Evolutionary conservation across 1,140 invertebrate genomes (phyloP).

Genomic region (Rhagoletis pomonella): DNA sequence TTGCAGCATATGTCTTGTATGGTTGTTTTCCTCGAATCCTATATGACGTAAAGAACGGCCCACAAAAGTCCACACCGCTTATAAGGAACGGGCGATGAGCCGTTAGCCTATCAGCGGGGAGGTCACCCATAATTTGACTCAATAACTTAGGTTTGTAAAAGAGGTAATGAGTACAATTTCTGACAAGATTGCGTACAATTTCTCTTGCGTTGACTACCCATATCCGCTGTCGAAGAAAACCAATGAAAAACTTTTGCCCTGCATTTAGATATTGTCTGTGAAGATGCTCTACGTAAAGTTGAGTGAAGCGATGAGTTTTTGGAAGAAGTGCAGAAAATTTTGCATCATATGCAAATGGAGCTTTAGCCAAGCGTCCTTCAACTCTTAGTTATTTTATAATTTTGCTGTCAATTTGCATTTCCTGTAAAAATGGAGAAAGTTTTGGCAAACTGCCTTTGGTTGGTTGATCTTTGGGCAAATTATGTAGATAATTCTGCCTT

Average conservation of each 20-base stretch:
- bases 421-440: no score
- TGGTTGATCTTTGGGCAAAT: no score
- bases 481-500: no score
- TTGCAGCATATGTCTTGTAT: slow-evolving; percentile 54
- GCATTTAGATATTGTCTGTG: background rate
- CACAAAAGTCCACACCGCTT: slow-evolving; percentile 52
- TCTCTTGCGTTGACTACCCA: slow-evolving; percentile 43
- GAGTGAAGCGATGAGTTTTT: slow-evolving; percentile 17
- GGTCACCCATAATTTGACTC: slow-evolving; percentile 48
- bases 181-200: slow-evolving; percentile 16
- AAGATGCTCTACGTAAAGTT: no score
- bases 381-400: background rate
- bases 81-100: slow-evolving; percentile 20
- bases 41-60: slow-evolving; percentile 1
- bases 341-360: slow-evolving; percentile 2
- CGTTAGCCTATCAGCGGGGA: background rate
- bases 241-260: background rate
- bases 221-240: no score
- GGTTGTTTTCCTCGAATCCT: background rate
- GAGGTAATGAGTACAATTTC: slow-evolving; percentile 25
- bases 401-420: no score
- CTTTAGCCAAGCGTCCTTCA: slow-evolving; percentile 27
- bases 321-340: slow-evolving; percentile 36
- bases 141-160: slow-evolving; percentile 7
- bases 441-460: no score